These are phyloP conservation scores for Notamacropus eugenii DNA, from an alignment of 2,797 vertebrate genomes.

Conservation along the genomic window DNA sequence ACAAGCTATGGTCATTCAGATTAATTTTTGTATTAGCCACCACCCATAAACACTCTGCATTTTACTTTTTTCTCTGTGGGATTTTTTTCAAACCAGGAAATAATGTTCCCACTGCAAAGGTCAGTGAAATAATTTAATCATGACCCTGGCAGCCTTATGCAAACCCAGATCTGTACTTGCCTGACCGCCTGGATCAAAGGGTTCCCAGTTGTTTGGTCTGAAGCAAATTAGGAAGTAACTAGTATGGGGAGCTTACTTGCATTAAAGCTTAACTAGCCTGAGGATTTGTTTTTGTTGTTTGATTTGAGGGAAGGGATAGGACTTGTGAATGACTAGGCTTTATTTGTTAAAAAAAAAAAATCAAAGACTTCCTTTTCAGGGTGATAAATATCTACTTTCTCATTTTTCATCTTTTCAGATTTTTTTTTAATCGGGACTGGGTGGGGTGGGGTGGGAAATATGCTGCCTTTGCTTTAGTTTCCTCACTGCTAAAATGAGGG, in stretches of 20 bases:
- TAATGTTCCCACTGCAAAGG: not conserved
- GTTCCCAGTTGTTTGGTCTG: not conserved
- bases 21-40: not conserved
- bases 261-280: not conserved
- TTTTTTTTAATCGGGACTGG: not conserved
- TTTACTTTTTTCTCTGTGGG: not conserved
- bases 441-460: not conserved
- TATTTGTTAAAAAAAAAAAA: not conserved
- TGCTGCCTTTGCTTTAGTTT: not conserved
- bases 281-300: not conserved
- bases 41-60: not conserved
- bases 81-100: not conserved
- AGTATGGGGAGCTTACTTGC: not conserved
- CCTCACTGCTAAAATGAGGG: not conserved
- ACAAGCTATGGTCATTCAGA: not conserved
- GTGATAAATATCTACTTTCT: not conserved
- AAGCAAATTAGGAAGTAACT: not conserved
- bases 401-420: not conserved
- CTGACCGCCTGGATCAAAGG: not conserved
- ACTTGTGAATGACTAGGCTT: not conserved
- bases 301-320: not conserved
- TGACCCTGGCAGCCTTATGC: not conserved
- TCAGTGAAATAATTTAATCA: not conserved
- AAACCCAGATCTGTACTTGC: not conserved
- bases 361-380: not conserved